Percentiles rank a stretch among this genome's conserved stretches.
Evolutionary conservation across 2,888 invertebrate genomes (phyloP).

Genomic region (Drosophila neonasuta): DNA sequence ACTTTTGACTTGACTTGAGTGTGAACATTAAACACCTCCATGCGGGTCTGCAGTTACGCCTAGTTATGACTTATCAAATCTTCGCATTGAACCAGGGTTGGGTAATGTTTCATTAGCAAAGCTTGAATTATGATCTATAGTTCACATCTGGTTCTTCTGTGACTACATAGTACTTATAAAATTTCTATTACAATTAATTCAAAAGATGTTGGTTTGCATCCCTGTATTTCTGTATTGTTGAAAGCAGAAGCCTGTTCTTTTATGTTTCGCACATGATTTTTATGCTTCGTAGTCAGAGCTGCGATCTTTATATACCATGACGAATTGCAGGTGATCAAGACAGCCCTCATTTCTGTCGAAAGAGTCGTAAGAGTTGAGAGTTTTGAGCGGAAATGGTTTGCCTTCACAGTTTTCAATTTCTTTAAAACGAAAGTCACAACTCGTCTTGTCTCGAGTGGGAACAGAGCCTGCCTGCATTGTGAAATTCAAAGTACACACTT

Average conservation of each 20-base stretch:
- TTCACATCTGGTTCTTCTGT: background rate
- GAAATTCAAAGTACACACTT: slow-evolving; percentile 32
- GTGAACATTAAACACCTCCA: slow-evolving; percentile 61
- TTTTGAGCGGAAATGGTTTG: slow-evolving; percentile 61
- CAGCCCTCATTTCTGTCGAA: slow-evolving; percentile 46
- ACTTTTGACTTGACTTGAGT: slow-evolving; percentile 8
- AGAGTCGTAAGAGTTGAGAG: slow-evolving; percentile 34
- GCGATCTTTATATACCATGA: slow-evolving; percentile 59
- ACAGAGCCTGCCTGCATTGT: slow-evolving; percentile 25
- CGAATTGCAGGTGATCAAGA: slow-evolving; percentile 59
- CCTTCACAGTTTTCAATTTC: slow-evolving; percentile 51
- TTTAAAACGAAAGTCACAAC: slow-evolving; percentile 59
- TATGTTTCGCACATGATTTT: slow-evolving; percentile 34
- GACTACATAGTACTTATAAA: too few species aligned
- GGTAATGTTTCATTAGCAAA: background rate
- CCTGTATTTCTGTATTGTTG: slow-evolving; percentile 12
- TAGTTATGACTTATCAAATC: slow-evolving; percentile 81
- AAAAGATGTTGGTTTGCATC: slow-evolving; percentile 9
- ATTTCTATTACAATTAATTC: background rate
- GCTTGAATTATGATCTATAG: background rate
- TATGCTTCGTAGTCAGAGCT: slow-evolving; percentile 24
- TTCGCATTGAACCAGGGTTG: slow-evolving; percentile 56
- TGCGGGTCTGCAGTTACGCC: slow-evolving; percentile 72
- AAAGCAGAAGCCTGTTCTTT: slow-evolving; percentile 44
- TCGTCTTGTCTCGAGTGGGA: slow-evolving; percentile 45